phyloP scores from a whole-genome alignment of 2,888 invertebrate species.

The Tachina fera region DNA sequence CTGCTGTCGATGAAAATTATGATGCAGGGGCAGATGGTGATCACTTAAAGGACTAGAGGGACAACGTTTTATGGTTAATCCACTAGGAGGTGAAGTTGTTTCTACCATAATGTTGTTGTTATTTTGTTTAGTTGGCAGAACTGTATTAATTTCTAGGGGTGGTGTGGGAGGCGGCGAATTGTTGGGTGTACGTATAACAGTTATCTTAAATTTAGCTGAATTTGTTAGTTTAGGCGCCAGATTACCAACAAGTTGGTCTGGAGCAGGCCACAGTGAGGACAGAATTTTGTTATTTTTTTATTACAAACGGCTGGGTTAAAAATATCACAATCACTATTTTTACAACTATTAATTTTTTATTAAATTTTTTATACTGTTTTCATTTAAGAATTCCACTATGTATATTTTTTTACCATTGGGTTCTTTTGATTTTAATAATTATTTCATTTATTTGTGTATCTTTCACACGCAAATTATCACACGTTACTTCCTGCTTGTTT shows the following conservation, averaged over 20 bases:
- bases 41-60: slow-evolving; percentile 75
- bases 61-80: slow-evolving; percentile 80
- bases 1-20: slow-evolving; percentile 74
- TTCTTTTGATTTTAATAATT: slow-evolving; percentile 8
- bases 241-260: slow-evolving; percentile 81
- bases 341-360: slow-evolving; percentile 7
- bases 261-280: slow-evolving; percentile 83
- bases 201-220: slow-evolving; percentile 80
- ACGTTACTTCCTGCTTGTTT: slow-evolving; percentile 78
- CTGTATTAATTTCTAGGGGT: slow-evolving; percentile 61
- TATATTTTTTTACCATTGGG: not conserved
- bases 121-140: slow-evolving; percentile 33
- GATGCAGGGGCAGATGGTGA: slow-evolving; percentile 73
- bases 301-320: not conserved
- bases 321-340: slow-evolving; percentile 19
- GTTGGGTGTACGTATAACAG: slow-evolving; percentile 80
- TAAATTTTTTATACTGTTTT: not conserved
- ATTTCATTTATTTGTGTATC: slow-evolving; percentile 43
- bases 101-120: slow-evolving; percentile 78
- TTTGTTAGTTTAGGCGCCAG: slow-evolving; percentile 77
- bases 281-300: slow-evolving; percentile 79
- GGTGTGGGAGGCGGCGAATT: slow-evolving; percentile 78
- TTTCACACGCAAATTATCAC: slow-evolving; percentile 55
- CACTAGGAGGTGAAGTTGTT: slow-evolving; percentile 77
- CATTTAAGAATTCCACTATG: not conserved